Conservation (phyloP, 2,888 invertebrate species). For the Anoplius nigerrimus region DNA sequence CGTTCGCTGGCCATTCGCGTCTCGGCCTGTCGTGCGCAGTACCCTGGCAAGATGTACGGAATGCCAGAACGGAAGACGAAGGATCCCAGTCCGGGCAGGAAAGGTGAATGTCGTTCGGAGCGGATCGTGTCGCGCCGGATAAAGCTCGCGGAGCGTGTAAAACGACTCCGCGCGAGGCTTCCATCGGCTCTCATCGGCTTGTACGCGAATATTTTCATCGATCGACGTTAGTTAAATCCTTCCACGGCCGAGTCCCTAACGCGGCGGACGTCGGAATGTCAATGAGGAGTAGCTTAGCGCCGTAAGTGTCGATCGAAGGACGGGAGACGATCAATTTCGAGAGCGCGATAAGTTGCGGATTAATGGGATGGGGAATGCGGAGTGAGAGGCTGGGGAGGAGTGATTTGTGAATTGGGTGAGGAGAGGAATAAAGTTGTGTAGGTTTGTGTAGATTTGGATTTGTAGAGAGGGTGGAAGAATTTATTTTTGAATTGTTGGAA, state of each 20-base stretch:
- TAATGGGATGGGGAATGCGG: too few relatives aligned
- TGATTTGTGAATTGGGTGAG: too few relatives aligned
- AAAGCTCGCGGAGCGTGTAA: slow-evolving; percentile 33
- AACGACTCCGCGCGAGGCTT: slow-evolving; percentile 20
- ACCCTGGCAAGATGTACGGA: slow-evolving; percentile 1
- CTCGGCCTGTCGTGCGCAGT: background rate
- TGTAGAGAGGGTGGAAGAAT: too few relatives aligned
- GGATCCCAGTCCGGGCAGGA: slow-evolving; percentile 24
- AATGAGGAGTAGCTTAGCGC: slow-evolving; percentile 30
- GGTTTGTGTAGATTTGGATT: too few relatives aligned
- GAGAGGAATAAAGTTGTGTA: too few relatives aligned
- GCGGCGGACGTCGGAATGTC: slow-evolving; percentile 36
- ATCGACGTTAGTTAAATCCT: slow-evolving; percentile 22
- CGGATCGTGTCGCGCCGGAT: slow-evolving; percentile 37
- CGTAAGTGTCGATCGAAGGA: slow-evolving; percentile 12
- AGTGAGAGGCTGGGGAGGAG: too few relatives aligned
- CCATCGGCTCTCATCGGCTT: slow-evolving; percentile 17
- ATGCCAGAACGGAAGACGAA: slow-evolving; percentile 22
- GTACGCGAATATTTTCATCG: slow-evolving; percentile 30
- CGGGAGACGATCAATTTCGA: too few relatives aligned
- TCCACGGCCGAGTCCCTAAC: too few relatives aligned
- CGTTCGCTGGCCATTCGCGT: too few relatives aligned
- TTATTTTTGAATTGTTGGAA: too few relatives aligned
- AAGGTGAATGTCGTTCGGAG: slow-evolving; percentile 28
- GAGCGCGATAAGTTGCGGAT: too few relatives aligned